Percentiles rank a stretch among this genome's conserved stretches.
Evolutionary conservation across 2,797 vertebrate species (phyloP).

Genomic region (Silurus aristotelis): DNA sequence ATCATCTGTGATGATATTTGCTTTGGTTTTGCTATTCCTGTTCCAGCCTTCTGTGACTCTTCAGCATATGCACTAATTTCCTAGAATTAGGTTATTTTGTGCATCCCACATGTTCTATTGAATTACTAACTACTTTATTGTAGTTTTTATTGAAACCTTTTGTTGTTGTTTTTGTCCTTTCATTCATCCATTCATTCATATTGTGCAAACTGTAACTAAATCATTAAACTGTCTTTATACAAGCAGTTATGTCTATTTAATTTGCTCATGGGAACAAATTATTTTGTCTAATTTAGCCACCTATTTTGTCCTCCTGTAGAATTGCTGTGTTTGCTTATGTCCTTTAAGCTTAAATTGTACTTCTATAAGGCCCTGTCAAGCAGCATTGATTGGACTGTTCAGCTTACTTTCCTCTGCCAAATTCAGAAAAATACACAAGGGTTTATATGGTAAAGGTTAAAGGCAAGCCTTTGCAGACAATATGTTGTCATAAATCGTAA

Average conservation of each 20-base stretch:
- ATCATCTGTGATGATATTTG: background rate
- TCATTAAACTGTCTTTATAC: background rate
- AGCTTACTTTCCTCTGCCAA: constrained; percentile 24
- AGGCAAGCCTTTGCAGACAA: background rate
- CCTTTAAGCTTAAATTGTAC: constrained; percentile 44
- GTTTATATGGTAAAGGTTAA: background rate
- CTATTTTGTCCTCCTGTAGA: constrained; percentile 39
- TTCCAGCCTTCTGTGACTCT: background rate
- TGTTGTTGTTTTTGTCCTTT: background rate
- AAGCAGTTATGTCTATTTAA: constrained; percentile 12
- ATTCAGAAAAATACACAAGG: constrained; percentile 35
- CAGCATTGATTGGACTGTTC: constrained; percentile 34
- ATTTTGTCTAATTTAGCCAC: constrained; percentile 14
- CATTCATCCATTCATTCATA: background rate
- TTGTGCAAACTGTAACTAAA: background rate
- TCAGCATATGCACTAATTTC: background rate
- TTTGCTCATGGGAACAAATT: constrained; percentile 15
- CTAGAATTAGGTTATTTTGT: background rate
- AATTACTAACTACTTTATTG: background rate
- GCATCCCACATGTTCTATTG: background rate
- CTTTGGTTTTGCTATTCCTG: background rate
- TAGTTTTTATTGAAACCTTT: background rate
- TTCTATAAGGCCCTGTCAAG: constrained; percentile 35
- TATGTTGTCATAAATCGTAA: background rate
- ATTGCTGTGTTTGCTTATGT: constrained; percentile 32